Conservation (phyloP, 2,113 vertebrate species). For the Datnioides undecimradiatus region DNA sequence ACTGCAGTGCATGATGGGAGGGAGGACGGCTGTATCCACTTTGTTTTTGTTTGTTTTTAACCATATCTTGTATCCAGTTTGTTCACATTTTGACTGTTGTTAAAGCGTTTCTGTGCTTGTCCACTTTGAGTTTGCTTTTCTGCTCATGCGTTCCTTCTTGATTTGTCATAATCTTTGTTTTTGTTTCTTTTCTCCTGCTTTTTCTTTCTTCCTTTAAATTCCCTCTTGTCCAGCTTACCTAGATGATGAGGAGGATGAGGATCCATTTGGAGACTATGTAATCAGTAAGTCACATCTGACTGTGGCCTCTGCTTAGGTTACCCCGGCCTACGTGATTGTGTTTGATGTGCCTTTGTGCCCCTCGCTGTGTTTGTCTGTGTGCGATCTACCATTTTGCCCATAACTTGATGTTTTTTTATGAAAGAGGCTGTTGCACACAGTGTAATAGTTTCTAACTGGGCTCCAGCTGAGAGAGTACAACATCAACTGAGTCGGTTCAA, state of each 20-base stretch:
- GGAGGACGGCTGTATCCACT: neutral
- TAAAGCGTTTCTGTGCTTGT: neutral
- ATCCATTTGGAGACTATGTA: slow-evolving; percentile 82
- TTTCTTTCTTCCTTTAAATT: slow-evolving; percentile 20
- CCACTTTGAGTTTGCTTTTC: slow-evolving; percentile 32
- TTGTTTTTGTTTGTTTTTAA: neutral
- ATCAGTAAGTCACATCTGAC: slow-evolving; percentile 79
- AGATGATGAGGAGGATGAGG: slow-evolving; percentile 77
- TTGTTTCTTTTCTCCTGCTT: slow-evolving; percentile 43
- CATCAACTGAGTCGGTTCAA: slow-evolving; percentile 7
- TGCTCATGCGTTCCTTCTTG: slow-evolving; percentile 17
- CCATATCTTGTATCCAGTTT: neutral
- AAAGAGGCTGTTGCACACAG: slow-evolving; percentile 12
- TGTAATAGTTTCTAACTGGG: slow-evolving; percentile 29
- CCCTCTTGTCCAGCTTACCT: slow-evolving; percentile 67
- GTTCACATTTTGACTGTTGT: neutral
- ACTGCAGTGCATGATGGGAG: slow-evolving; percentile 11
- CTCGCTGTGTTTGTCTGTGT: slow-evolving; percentile 31
- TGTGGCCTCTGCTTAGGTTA: slow-evolving; percentile 19
- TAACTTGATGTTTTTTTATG: slow-evolving; percentile 33
- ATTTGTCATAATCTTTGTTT: slow-evolving; percentile 54
- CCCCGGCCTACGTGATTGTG: slow-evolving; percentile 33
- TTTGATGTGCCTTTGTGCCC: slow-evolving; percentile 36
- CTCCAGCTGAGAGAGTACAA: slow-evolving; percentile 23
- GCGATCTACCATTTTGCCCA: slow-evolving; percentile 25